phyloP scores from a whole-genome alignment of 2,113 vertebrate genomes.

The Brienomyrus brachyistius region DNA sequence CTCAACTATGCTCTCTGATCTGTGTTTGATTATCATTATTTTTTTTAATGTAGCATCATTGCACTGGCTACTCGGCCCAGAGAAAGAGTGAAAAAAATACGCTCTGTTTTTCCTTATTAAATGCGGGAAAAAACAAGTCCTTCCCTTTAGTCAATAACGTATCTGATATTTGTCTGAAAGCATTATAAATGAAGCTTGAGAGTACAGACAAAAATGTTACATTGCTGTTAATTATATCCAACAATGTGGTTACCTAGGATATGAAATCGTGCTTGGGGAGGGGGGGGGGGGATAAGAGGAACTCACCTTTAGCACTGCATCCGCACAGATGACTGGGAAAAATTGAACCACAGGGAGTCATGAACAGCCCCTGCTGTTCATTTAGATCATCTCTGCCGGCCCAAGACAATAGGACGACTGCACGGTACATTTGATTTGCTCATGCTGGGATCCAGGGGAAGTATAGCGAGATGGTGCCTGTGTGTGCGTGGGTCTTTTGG shows the following conservation, averaged over 20 bases:
- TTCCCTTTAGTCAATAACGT: constrained; percentile 1
- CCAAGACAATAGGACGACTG: constrained; percentile 8
- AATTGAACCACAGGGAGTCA: neutral
- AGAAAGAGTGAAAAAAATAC: neutral
- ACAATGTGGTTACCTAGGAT: constrained; percentile 2
- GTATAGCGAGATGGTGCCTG: neutral
- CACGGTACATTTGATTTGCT: constrained; percentile 15
- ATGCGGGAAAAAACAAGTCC: neutral
- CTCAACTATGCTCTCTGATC: constrained; percentile 3
- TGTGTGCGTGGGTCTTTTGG: neutral
- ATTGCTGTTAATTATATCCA: neutral
- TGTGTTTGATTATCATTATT: neutral
- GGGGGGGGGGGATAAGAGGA: neutral
- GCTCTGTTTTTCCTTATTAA: neutral
- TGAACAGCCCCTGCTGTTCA: constrained; percentile 12
- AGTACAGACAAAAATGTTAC: neutral
- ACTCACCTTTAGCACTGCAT: constrained; percentile 7
- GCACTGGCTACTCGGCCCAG: neutral
- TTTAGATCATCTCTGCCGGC: constrained; percentile 16
- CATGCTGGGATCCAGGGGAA: constrained; percentile 1
- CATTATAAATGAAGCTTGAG: neutral
- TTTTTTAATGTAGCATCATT: neutral
- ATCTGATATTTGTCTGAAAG: neutral
- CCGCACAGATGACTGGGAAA: constrained; percentile 9
- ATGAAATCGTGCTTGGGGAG: neutral